Conservation (phyloP, 2,797 vertebrate species). For the Paedocypris micromegethes region DNA sequence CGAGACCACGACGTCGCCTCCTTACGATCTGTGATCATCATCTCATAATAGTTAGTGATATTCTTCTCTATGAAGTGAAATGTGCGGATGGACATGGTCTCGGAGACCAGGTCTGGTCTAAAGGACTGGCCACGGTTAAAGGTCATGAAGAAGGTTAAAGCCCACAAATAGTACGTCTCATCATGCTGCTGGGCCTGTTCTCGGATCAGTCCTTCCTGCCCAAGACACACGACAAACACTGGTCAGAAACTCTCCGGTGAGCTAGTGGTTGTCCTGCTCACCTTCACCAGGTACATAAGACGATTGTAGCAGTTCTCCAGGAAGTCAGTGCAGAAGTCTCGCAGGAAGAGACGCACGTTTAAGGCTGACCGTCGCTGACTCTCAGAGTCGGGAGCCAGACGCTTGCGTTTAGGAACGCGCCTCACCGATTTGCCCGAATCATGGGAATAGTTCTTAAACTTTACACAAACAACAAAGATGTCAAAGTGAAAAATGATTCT, state of each 20-base stretch:
- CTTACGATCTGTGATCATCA: conserved; percentile 87
- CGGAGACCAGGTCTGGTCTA: conserved; percentile 84
- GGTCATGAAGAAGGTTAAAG: conserved; percentile 93
- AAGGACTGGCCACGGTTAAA: conserved; percentile 88
- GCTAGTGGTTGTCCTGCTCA: conserved; percentile 38
- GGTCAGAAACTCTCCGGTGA: not conserved
- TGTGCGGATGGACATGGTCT: conserved; percentile 84
- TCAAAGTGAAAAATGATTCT: not conserved
- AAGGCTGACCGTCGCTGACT: conserved; percentile 77
- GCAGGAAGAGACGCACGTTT: conserved; percentile 87
- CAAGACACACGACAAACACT: not conserved
- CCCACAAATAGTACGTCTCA: conserved; percentile 95
- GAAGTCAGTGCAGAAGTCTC: conserved; percentile 87
- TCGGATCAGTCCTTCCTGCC: conserved; percentile 81
- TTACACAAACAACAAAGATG: not conserved
- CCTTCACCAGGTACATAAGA: conserved; percentile 90
- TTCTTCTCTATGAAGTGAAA: conserved; percentile 95
- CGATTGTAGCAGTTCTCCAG: conserved; percentile 91
- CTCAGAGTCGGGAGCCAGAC: conserved; percentile 64
- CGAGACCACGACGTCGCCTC: conserved; percentile 86
- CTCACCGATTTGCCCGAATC: conserved; percentile 79
- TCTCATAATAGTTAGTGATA: conserved; percentile 93
- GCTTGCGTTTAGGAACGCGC: conserved; percentile 76
- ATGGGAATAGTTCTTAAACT: conserved; percentile 84
- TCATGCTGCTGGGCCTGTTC: conserved; percentile 89